Base-by-base conservation (phyloP, 2,888 invertebrate genomes). In the Drosophila falleni region DNA sequence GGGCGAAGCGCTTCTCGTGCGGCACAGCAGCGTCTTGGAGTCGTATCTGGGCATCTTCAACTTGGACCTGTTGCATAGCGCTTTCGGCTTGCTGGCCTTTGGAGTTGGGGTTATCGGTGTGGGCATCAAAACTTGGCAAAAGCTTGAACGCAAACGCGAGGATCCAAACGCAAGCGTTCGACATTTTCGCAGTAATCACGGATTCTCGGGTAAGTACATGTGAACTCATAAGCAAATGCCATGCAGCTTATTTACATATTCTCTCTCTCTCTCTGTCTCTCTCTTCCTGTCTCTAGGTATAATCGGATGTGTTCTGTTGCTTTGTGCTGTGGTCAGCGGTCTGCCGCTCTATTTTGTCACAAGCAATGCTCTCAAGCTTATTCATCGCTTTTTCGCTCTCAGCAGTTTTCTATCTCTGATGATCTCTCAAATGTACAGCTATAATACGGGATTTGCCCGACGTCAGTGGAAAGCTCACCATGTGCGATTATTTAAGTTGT, bases 1-100 rank as follows among this genome's bases (percentile, higher is more conserved):
- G 77, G 91, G 91, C 3, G 91, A 92, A 59, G 90, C 89, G 0
- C 68, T 92, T 65, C 81, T 92, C 65, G 84, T 91, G 33, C 89
- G 91, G 13, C 89, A 90, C 62, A 85, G 84, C 37, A 54, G 16
- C 5, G 29, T 54, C 5, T 47, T 84, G 79, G 81, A 51, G 78
- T 81, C 71, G 33, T 72, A 75, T 56, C 55, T 89, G 26, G 78
- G 80, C 8, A 37, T 65, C 2, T 65, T 74, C 16, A 84, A 80
- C 41, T 75, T 90, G 50, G 82, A 84, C 15, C 67, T 81, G 1
- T 39, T 89, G 3, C 92, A 92, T 44, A 87, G 90, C 58, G 64
- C 74, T 10, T 58, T 92, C 8, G 89, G 89, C 29, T 46, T 87
- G 6, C 29, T 83, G 1, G 91, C 91, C 13, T 87, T 91, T 19